Evolutionary conservation across 2,797 vertebrate genomes (phyloP).

Genomic region (Xenentodon cancila): DNA sequence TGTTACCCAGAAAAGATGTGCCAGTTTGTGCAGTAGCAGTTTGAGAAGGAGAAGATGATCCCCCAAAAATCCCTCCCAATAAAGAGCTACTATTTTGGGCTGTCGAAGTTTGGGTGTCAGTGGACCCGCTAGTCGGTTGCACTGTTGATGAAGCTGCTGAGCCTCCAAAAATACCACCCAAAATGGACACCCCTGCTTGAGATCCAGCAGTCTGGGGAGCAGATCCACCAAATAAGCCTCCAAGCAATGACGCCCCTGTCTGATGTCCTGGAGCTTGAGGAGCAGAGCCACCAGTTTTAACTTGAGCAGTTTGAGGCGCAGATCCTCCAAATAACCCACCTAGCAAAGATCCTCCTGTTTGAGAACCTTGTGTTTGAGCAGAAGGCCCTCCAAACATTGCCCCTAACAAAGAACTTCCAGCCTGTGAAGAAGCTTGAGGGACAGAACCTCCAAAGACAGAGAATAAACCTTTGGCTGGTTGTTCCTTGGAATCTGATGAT

Average conservation of each 20-base stretch:
- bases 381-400: slow-evolving; percentile 75
- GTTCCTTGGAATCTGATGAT: slow-evolving; percentile 64
- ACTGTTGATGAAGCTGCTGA: slow-evolving; percentile 58
- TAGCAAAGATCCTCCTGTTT: slow-evolving; percentile 81
- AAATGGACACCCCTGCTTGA: slow-evolving; percentile 67
- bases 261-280: slow-evolving; percentile 65
- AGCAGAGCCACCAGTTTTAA: slow-evolving; percentile 58
- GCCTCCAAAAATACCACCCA: slow-evolving; percentile 79
- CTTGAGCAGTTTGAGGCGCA: slow-evolving; percentile 51
- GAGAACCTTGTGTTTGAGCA: slow-evolving; percentile 64
- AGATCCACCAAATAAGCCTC: slow-evolving; percentile 75
- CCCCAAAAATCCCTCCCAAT: slow-evolving; percentile 71
- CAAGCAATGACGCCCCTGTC: slow-evolving; percentile 80
- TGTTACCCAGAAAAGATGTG: slow-evolving; percentile 62
- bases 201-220: slow-evolving; percentile 51
- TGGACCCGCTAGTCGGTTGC: slow-evolving; percentile 61
- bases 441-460: slow-evolving; percentile 67
- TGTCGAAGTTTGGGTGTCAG: slow-evolving; percentile 53
- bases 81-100: slow-evolving; percentile 67
- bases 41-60: slow-evolving; percentile 62
- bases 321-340: slow-evolving; percentile 78
- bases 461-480: slow-evolving; percentile 63
- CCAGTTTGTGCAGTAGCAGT: slow-evolving; percentile 49
- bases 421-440: slow-evolving; percentile 68
- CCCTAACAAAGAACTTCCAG: slow-evolving; percentile 74